Conservation (phyloP, 2,888 invertebrate species). For the Eudasyphora cyanicolor region DNA sequence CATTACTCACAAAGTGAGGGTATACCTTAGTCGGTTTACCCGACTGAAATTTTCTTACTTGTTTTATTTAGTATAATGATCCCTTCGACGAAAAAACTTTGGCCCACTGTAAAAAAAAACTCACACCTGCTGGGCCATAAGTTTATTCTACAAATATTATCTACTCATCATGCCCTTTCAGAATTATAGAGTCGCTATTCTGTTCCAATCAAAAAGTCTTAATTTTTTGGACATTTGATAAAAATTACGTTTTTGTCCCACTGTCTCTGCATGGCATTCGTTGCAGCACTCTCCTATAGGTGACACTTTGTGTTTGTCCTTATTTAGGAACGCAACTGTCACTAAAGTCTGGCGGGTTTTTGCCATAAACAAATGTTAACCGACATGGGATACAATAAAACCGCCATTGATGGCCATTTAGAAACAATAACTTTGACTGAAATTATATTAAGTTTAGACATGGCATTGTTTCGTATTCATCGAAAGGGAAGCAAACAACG, state of each 20-base stretch:
- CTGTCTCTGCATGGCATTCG: background rate
- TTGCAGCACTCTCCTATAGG: background rate
- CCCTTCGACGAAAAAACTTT: too few species aligned
- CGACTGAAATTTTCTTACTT: too few species aligned
- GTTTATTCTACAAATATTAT: too few species aligned
- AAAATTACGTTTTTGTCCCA: background rate
- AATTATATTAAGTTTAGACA: slow-evolving; percentile 34
- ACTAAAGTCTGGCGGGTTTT: background rate
- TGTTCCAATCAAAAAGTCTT: too few species aligned
- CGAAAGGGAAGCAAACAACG: background rate
- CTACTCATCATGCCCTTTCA: too few species aligned
- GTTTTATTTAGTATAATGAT: too few species aligned
- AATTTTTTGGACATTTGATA: too few species aligned
- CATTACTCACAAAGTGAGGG: too few species aligned
- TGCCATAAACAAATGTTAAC: slow-evolving; percentile 27
- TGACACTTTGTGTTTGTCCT: slow-evolving; percentile 10
- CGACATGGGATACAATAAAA: slow-evolving; percentile 6
- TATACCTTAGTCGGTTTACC: too few species aligned
- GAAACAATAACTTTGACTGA: slow-evolving; percentile 46
- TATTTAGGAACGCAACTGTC: slow-evolving; percentile 24
- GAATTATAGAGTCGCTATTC: too few species aligned
- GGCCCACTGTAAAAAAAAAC: too few species aligned
- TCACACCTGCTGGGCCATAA: too few species aligned
- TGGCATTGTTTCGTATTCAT: slow-evolving; percentile 37
- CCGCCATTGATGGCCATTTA: slow-evolving; percentile 47